Percentiles rank a stretch among this genome's conserved stretches.
phyloP scores from a whole-genome alignment of 2,797 vertebrate genomes.

The Paguma larvata region DNA sequence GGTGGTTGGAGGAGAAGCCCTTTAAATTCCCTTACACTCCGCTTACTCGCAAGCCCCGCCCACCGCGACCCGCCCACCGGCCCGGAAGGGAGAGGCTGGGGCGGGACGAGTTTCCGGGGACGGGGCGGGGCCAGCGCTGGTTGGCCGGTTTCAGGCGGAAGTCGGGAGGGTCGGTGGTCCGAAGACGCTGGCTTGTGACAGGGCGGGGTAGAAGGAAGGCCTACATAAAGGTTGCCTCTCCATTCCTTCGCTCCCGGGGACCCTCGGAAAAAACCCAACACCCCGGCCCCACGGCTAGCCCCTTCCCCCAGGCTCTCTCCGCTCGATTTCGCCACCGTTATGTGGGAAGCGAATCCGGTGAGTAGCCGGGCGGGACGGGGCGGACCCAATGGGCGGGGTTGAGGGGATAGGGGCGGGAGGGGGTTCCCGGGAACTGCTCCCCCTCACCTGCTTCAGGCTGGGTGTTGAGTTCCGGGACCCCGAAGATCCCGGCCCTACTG shows the following conservation, averaged over 20 bases:
- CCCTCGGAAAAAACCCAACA: neutral
- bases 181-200: constrained; percentile 56
- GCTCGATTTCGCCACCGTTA: constrained; percentile 76
- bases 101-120: neutral
- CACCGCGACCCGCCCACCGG: fast-evolving
- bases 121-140: constrained; percentile 36
- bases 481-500: neutral
- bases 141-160: constrained; percentile 73
- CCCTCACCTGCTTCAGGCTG: neutral
- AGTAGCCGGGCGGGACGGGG: constrained; percentile 76
- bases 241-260: neutral
- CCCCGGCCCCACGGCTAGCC: neutral
- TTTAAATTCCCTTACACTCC: fast-evolving
- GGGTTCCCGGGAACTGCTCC: constrained; percentile 36
- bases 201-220: constrained; percentile 38
- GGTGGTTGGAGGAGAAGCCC: fast-evolving
- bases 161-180: constrained; percentile 41
- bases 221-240: neutral
- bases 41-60: neutral
- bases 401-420: constrained; percentile 14
- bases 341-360: constrained; percentile 84
- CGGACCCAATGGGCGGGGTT: constrained; percentile 75
- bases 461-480: constrained; percentile 6
- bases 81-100: neutral
- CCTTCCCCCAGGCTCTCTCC: constrained; percentile 65